phyloP scores from a whole-genome alignment of 2,888 invertebrate species.

The Drosophila tripunctata region DNA sequence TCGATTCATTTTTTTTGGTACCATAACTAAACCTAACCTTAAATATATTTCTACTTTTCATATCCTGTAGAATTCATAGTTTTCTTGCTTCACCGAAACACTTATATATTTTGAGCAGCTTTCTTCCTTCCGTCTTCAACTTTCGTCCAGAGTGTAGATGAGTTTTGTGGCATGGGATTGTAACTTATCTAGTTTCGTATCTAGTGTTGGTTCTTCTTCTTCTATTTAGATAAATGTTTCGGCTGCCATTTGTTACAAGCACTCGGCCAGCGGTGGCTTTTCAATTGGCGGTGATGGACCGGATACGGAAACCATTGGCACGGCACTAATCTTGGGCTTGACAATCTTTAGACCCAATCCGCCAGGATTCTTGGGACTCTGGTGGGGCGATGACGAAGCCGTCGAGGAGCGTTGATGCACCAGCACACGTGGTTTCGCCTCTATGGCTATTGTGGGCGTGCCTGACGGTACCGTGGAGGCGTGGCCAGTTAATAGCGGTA shows the following conservation, averaged over 20 bases:
- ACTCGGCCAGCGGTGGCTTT: conserved; percentile 83
- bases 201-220: too few relatives aligned
- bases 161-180: neutral
- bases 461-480: conserved; percentile 52
- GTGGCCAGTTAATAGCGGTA: conserved; percentile 66
- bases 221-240: conserved; percentile 85
- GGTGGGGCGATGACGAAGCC: conserved; percentile 79
- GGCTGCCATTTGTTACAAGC: conserved; percentile 85
- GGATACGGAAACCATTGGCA: conserved; percentile 91
- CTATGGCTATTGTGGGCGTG: conserved; percentile 59
- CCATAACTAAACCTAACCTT: conserved; percentile 10
- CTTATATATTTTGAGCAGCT: conserved; percentile 80
- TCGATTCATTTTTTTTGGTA: too few relatives aligned
- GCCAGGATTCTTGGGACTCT: conserved; percentile 77
- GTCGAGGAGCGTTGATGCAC: conserved; percentile 82
- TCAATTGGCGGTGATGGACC: conserved; percentile 92
- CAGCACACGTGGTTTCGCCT: conserved; percentile 71
- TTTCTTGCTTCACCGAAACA: conserved; percentile 68
- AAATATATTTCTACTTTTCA: conserved; percentile 22
- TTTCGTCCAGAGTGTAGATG: conserved; percentile 20
- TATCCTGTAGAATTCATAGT: conserved; percentile 19
- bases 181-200: too few relatives aligned
- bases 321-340: conserved; percentile 79
- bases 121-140: conserved; percentile 61
- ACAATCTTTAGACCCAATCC: conserved; percentile 74